Base-by-base conservation (phyloP, 2,888 invertebrate species). In the Dasypogon diadema region DNA sequence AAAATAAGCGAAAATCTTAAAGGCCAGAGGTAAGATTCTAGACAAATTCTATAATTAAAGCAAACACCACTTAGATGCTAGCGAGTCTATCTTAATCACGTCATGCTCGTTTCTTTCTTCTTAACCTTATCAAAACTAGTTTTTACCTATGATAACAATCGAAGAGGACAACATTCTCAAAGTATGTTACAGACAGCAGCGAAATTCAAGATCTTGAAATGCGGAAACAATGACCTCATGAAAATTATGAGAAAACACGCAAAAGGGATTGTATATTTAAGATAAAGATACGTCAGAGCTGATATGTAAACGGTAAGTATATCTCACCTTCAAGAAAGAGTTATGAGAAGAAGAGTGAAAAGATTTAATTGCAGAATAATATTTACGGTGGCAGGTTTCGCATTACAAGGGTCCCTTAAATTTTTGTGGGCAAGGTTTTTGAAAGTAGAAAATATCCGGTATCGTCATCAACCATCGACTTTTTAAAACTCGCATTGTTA, bases 201-300 rank as follows among this genome's bases (percentile, higher is more conserved):
- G n/a, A 42, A 12, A 42, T 42, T 12, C 42, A 42, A 42, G 42
- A 37, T 60, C 37, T 60, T 60, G 37, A 60, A 60, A 37, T 18
- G 60, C 34, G 60, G 37, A 60, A 37, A 60, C 60, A 60, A 60
- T 60, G 60, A 60, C 60, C 60, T 60, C 60, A 37, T n/a, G 42
- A 30, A 21, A 21, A 12, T 30, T 30, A 60, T 60, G 37, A 18
- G 34, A 60, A 60, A 60, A 14, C 60, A 21, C 12, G 60, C 21
- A 34, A 37, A 30, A 60, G 21, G 60, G 60, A 60, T 18, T 60
- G 37, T 8, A n/a, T n/a, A n/a, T n/a, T n/a, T n/a, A 18, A 12
- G 18, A 21, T 5, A 12, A 42, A 42, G 12, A 34, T 10, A 18
- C 60, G 60, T 60, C 60, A 60, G 60, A 60, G 37, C 10, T 12